Evolutionary conservation across 2,113 vertebrate genomes (phyloP).

Genomic region (Ornithorhynchus anatinus): DNA sequence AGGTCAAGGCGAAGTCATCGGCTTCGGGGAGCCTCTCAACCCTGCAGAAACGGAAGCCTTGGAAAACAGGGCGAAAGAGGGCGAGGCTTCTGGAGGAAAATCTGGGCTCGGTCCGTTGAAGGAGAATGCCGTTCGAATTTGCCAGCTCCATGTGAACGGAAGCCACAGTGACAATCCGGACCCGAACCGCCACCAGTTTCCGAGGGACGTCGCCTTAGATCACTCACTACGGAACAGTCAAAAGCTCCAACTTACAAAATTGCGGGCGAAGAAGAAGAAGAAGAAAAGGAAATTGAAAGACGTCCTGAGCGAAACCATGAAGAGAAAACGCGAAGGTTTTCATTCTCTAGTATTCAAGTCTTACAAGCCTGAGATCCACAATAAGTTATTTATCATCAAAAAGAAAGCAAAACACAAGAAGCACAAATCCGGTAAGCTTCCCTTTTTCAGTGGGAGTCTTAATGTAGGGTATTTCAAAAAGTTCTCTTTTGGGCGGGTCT

Average conservation of each 20-base stretch:
- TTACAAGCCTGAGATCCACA: slow-evolving; percentile 77
- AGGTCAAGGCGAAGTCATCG: slow-evolving; percentile 63
- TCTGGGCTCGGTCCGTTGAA: slow-evolving; percentile 60
- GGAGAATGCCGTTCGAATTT: slow-evolving; percentile 71
- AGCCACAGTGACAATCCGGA: slow-evolving; percentile 64
- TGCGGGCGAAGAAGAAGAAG: slow-evolving; percentile 83
- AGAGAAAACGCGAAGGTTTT: slow-evolving; percentile 73
- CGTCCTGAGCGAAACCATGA: slow-evolving; percentile 72
- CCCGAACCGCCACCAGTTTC: slow-evolving; percentile 56
- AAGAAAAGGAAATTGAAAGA: slow-evolving; percentile 88
- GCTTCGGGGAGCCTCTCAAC: slow-evolving; percentile 61
- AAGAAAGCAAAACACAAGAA: slow-evolving; percentile 90
- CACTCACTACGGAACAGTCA: slow-evolving; percentile 53
- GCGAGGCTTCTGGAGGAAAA: slow-evolving; percentile 62
- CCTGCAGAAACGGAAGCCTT: slow-evolving; percentile 62
- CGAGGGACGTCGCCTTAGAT: slow-evolving; percentile 59
- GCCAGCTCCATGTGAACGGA: slow-evolving; percentile 70
- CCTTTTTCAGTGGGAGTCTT: not conserved
- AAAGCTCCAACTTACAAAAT: slow-evolving; percentile 68
- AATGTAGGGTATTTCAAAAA: not conserved
- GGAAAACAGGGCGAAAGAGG: slow-evolving; percentile 67
- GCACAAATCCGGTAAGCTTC: slow-evolving; percentile 84
- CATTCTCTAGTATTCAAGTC: slow-evolving; percentile 74
- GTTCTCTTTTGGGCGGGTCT: not conserved
- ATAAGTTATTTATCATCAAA: slow-evolving; percentile 76